These are phyloP conservation scores for Zootermopsis nevadensis DNA, from an alignment of 2,888 invertebrate genomes.

Conservation along the genomic window DNA sequence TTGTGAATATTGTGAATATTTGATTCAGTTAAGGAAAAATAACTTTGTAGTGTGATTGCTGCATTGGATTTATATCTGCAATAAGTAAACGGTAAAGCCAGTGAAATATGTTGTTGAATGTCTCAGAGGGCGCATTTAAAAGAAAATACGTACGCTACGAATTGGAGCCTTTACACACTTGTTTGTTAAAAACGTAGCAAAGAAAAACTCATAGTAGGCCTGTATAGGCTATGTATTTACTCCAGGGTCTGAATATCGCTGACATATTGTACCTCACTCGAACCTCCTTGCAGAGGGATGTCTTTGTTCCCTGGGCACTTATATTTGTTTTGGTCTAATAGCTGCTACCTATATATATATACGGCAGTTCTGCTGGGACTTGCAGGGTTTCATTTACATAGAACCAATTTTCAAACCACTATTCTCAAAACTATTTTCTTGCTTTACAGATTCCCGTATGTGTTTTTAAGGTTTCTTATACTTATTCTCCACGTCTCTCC, in stretches of 20 bases:
- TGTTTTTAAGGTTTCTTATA: neutral
- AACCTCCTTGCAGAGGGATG: neutral
- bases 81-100: too few relatives aligned
- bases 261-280: neutral
- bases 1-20: too few relatives aligned
- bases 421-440: constrained; percentile 36
- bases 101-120: too few relatives aligned
- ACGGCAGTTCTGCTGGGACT: constrained; percentile 21
- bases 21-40: too few relatives aligned
- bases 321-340: constrained; percentile 29
- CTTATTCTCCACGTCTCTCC: neutral
- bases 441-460: neutral
- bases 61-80: too few relatives aligned
- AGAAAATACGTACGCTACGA: too few relatives aligned
- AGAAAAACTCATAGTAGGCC: too few relatives aligned
- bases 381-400: constrained; percentile 39
- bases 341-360: constrained; percentile 8
- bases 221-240: too few relatives aligned
- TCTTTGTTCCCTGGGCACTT: constrained; percentile 29
- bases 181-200: too few relatives aligned
- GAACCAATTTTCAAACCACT: constrained; percentile 37
- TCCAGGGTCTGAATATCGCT: neutral
- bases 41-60: too few relatives aligned
- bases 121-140: too few relatives aligned
- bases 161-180: too few relatives aligned